These are phyloP conservation scores for Pagrus major DNA, from an alignment of 2,113 vertebrate species.

Conservation along the genomic window DNA sequence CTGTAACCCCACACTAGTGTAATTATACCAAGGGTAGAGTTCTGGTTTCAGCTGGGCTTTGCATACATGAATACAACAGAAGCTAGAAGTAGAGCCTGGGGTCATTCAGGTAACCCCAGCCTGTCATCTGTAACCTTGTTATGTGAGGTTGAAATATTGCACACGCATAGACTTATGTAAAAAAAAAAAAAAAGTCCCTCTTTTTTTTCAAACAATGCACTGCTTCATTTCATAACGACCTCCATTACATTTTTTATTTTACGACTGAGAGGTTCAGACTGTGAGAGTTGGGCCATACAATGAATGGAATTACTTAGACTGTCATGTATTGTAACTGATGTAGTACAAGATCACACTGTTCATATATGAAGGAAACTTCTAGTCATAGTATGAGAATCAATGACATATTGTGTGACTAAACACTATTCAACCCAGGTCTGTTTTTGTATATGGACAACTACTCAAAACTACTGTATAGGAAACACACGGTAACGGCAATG, in stretches of 20 bases:
- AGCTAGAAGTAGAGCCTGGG: conserved; percentile 17
- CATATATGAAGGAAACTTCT: conserved; percentile 15
- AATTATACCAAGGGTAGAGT: conserved; percentile 55
- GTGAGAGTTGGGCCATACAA: not conserved
- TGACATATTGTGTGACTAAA: conserved; percentile 17
- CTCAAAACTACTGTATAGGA: conserved; percentile 33
- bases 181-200: too few species aligned
- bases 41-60: conserved; percentile 69
- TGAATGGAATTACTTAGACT: conserved; percentile 8
- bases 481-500: conserved; percentile 21
- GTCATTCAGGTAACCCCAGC: conserved; percentile 43
- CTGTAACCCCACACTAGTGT: conserved; percentile 68
- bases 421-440: conserved; percentile 27
- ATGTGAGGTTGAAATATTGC: conserved; percentile 58
- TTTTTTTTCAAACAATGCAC: conserved; percentile 5
- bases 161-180: conserved; percentile 37
- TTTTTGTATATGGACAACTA: conserved; percentile 15
- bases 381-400: conserved; percentile 8
- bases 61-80: conserved; percentile 68
- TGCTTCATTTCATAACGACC: not conserved
- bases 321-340: not conserved
- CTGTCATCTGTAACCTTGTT: conserved; percentile 16
- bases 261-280: not conserved
- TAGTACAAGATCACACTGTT: conserved; percentile 16
- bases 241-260: not conserved